Conservation (phyloP, 2,113 vertebrate species). For the Odobenus rosmarus region DNA sequence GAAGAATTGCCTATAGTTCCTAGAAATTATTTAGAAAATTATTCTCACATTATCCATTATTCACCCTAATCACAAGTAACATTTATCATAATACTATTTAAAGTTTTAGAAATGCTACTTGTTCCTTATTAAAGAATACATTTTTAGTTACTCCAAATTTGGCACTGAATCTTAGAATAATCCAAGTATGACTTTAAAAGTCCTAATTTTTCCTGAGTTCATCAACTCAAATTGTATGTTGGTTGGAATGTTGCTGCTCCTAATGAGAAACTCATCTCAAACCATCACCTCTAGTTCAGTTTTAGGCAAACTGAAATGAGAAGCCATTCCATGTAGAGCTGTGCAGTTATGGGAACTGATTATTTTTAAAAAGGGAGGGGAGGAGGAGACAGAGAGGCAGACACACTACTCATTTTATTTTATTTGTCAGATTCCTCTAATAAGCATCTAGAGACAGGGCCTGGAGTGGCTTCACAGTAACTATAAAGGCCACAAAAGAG, state of each 20-base stretch:
- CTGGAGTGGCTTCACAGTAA: constrained; percentile 71
- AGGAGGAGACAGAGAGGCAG: background rate
- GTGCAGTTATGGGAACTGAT: background rate
- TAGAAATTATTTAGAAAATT: constrained; percentile 52
- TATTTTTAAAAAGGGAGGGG: background rate
- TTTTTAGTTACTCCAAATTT: constrained; percentile 59
- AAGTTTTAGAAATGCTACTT: constrained; percentile 43
- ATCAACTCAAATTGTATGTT: constrained; percentile 64
- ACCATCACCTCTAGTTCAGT: constrained; percentile 34
- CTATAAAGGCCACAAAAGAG: constrained; percentile 64
- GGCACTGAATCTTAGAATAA: constrained; percentile 61
- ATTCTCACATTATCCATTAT: constrained; percentile 20
- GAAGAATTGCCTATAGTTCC: background rate
- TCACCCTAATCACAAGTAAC: constrained; percentile 35
- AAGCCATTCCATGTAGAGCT: background rate
- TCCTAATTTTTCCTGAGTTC: constrained; percentile 68
- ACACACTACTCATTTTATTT: constrained; percentile 29
- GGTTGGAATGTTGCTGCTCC: background rate
- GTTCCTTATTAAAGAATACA: constrained; percentile 45
- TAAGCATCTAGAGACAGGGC: constrained; percentile 71
- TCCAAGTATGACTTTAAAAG: constrained; percentile 32
- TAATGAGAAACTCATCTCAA: background rate
- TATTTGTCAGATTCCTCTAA: constrained; percentile 57
- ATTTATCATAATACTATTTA: constrained; percentile 21
- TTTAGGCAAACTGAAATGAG: background rate